Conservation (phyloP, 2,113 vertebrate species). For the Parus major region DNA sequence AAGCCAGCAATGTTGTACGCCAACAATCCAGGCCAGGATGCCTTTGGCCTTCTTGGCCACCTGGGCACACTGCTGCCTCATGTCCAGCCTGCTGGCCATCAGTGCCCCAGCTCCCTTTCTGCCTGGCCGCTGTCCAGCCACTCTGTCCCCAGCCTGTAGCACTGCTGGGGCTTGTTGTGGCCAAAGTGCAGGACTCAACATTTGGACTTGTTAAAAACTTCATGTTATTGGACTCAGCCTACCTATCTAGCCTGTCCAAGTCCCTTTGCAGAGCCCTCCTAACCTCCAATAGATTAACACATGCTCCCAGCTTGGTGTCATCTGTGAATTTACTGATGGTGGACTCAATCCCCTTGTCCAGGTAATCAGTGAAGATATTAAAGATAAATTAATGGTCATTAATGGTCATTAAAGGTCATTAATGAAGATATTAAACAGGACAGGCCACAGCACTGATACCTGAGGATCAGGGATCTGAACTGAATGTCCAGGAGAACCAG, state of each 20-base stretch:
- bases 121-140: not conserved
- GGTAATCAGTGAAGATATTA: not conserved
- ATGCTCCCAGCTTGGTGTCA: not conserved
- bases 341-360: not conserved
- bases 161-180: not conserved
- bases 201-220: not conserved
- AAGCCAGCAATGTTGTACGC: too few species aligned
- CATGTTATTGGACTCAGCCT: fast-evolving
- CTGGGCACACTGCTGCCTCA: not conserved
- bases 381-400: too few species aligned
- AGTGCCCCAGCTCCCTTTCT: not conserved
- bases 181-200: not conserved
- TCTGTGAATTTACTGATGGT: not conserved
- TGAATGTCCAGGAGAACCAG: too few species aligned
- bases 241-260: not conserved
- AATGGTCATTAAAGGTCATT: too few species aligned
- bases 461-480: too few species aligned
- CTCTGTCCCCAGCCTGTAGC: not conserved
- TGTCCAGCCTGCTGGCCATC: too few species aligned
- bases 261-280: not conserved
- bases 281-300: too few species aligned
- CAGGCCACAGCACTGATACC: not conserved
- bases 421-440: not conserved
- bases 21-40: not conserved
- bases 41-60: not conserved